A percentile compares a stretch with the other conserved stretches of the same genome.
Evolutionary conservation across 2,797 vertebrate species (phyloP).

Genomic region (Gambusia yucatana): DNA sequence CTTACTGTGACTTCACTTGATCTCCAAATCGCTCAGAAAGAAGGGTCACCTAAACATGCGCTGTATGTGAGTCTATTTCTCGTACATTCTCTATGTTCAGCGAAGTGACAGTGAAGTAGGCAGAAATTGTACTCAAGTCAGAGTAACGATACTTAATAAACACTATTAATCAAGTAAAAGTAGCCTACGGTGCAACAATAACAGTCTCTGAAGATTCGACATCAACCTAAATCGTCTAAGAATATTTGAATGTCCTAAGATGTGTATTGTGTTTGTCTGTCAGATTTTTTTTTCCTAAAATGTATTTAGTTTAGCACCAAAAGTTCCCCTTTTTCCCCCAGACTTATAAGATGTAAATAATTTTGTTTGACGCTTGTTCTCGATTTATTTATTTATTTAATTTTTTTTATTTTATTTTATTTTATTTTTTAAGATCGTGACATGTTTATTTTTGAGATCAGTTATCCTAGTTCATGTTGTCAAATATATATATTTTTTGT

Average conservation of each 20-base stretch:
- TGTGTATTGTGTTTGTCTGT: background rate
- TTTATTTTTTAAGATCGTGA: background rate
- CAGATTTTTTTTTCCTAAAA: background rate
- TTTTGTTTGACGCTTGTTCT: background rate
- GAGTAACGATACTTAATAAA: too few species aligned
- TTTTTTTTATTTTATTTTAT: accelerated
- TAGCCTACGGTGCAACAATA: background rate
- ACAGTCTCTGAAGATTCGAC: background rate
- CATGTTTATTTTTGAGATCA: background rate
- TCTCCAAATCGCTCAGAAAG: background rate
- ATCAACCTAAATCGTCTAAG: background rate
- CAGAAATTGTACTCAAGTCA: background rate
- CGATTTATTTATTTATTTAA: background rate
- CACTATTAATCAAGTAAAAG: background rate
- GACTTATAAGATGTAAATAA: background rate
- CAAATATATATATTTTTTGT: background rate
- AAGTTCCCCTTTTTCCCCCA: background rate
- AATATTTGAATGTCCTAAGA: background rate
- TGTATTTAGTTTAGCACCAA: background rate
- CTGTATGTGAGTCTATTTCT: background rate
- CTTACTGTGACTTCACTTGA: background rate
- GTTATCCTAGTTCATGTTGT: background rate
- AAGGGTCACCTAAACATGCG: background rate
- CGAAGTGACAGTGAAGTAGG: background rate
- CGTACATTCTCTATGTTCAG: background rate